These are phyloP conservation scores for Actenoides lindsayi DNA, from an alignment of 2,113 vertebrate species.

Conservation along the genomic window DNA sequence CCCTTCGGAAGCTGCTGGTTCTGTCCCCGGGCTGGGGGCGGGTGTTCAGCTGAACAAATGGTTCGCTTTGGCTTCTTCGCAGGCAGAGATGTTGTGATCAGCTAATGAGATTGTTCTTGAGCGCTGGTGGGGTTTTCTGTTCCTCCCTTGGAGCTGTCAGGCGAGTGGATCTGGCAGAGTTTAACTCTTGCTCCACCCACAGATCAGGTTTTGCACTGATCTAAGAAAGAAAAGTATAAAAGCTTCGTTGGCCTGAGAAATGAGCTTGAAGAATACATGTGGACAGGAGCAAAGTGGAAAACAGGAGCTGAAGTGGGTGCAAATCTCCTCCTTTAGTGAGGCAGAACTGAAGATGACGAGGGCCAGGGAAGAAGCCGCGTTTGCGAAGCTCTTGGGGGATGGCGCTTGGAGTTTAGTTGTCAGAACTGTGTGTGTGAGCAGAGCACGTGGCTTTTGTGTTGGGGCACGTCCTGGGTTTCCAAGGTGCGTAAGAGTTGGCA, in stretches of 20 bases:
- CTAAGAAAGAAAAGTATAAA: not conserved
- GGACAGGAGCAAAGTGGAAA: not conserved
- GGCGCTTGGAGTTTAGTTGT: not conserved
- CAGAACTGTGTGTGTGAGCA: not conserved
- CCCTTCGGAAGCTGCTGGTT: conserved; percentile 1
- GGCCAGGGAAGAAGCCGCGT: not conserved
- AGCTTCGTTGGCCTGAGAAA: not conserved
- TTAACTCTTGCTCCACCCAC: not conserved
- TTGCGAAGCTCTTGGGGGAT: not conserved
- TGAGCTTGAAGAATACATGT: not conserved
- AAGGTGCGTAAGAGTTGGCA: fast-evolving
- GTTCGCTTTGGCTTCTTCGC: conserved; percentile 49
- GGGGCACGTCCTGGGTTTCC: not conserved
- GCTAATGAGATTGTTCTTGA: conserved; percentile 21
- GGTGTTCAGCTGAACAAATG: conserved; percentile 43
- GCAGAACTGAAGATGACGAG: not conserved
- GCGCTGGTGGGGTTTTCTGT: not conserved
- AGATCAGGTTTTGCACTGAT: not conserved
- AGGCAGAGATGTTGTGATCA: conserved; percentile 5
- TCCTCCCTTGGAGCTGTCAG: not conserved
- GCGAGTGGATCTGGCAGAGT: not conserved
- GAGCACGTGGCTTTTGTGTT: not conserved
- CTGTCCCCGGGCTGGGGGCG: conserved; percentile 6
- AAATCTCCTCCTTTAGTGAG: not conserved
- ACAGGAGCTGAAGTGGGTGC: not conserved